Evolutionary conservation across 2,888 invertebrate genomes (phyloP).

Genomic region (Apodemia mormo): DNA sequence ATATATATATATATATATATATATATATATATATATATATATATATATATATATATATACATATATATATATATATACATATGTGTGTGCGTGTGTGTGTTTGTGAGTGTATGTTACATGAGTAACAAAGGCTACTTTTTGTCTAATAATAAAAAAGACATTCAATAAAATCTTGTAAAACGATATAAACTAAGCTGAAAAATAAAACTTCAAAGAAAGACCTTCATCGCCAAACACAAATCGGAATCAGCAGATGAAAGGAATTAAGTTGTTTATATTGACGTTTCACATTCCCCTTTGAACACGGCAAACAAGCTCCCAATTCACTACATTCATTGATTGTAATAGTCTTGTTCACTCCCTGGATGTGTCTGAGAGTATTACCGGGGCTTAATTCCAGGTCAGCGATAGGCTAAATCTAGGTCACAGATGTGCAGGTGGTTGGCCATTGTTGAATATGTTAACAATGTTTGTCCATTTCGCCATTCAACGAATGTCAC

Average conservation of each 20-base stretch:
- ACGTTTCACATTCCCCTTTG: slow-evolving; percentile 17
- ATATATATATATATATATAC: too few relatives aligned
- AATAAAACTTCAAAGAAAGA: not conserved
- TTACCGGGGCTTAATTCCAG: slow-evolving; percentile 47
- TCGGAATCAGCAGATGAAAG: slow-evolving; percentile 13
- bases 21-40: too few relatives aligned
- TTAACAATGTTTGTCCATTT: slow-evolving; percentile 38
- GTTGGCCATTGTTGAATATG: slow-evolving; percentile 55
- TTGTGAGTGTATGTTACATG: too few relatives aligned
- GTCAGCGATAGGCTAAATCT: slow-evolving; percentile 58
- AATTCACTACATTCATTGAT: slow-evolving; percentile 23
- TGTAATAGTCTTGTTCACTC: slow-evolving; percentile 22
- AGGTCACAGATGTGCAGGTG: slow-evolving; percentile 55
- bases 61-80: too few relatives aligned
- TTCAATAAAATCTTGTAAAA: not conserved
- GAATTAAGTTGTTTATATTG: slow-evolving; percentile 13
- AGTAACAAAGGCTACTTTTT: too few relatives aligned
- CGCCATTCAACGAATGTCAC: slow-evolving; percentile 22
- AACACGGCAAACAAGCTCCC: slow-evolving; percentile 21
- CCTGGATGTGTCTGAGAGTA: slow-evolving; percentile 25
- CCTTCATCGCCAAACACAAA: not conserved
- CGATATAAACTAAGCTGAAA: not conserved
- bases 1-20: too few relatives aligned
- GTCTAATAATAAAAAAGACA: too few relatives aligned
- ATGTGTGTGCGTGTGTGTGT: too few relatives aligned